These are phyloP conservation scores for Aeoliscus strigatus DNA, from an alignment of 2,797 vertebrate genomes.

Conservation along the genomic window DNA sequence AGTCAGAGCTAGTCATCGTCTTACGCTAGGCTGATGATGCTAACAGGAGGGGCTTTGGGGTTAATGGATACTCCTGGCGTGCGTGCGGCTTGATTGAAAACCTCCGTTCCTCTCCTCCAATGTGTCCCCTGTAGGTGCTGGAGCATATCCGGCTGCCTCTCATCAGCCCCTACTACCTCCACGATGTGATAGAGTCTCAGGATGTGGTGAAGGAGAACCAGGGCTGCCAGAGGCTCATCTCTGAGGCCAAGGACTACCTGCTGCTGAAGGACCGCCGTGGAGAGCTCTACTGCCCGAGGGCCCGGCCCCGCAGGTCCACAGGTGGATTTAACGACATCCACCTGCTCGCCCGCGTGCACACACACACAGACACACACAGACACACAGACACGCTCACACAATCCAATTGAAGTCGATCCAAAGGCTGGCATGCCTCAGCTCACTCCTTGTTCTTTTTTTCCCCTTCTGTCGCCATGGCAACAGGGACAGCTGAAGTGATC, in stretches of 20 bases:
- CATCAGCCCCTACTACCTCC: slow-evolving; percentile 81
- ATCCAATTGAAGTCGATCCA: too few relatives aligned
- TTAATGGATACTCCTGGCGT: too few relatives aligned
- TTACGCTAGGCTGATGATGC: too few relatives aligned
- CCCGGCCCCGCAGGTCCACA: slow-evolving; percentile 74
- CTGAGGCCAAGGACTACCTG: slow-evolving; percentile 80
- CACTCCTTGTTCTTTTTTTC: slow-evolving; percentile 8
- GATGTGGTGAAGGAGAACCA: slow-evolving; percentile 74
- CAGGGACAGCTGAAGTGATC: slow-evolving; percentile 77
- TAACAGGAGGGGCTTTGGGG: too few relatives aligned
- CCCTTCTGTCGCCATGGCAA: slow-evolving; percentile 43
- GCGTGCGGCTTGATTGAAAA: too few relatives aligned
- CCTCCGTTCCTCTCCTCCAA: background rate
- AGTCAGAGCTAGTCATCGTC: too few relatives aligned
- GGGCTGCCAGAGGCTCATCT: slow-evolving; percentile 77
- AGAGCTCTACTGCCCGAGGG: slow-evolving; percentile 73
- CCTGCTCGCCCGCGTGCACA: too few relatives aligned
- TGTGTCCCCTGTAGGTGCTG: slow-evolving; percentile 65
- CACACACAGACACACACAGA: too few relatives aligned
- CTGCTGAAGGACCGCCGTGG: slow-evolving; percentile 79
- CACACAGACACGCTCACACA: too few relatives aligned
- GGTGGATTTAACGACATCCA: too few relatives aligned
- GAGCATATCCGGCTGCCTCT: slow-evolving; percentile 78
- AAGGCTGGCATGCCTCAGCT: slow-evolving; percentile 10
- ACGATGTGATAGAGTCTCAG: slow-evolving; percentile 76